Evolutionary conservation across 2,113 vertebrate genomes (phyloP).

Genomic region (Pelodiscus sinensis): DNA sequence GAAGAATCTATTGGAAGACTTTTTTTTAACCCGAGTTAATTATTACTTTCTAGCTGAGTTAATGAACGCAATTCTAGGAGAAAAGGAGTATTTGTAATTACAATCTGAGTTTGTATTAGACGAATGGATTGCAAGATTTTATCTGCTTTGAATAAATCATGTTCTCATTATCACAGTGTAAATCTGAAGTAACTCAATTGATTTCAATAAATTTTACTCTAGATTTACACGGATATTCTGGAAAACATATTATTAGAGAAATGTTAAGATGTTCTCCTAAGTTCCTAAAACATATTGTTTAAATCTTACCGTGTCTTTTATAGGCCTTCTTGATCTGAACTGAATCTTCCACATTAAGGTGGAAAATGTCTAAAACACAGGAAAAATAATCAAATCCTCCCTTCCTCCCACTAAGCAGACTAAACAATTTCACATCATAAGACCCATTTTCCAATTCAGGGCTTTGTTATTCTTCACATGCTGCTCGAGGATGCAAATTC

Average conservation of each 20-base stretch:
- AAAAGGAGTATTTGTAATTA: background rate
- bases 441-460: background rate
- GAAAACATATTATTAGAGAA: background rate
- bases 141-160: background rate
- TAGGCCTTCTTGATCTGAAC: background rate
- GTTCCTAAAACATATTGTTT: background rate
- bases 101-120: background rate
- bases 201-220: background rate
- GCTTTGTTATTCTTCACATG: background rate
- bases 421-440: background rate
- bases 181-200: background rate
- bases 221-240: background rate
- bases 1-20: background rate
- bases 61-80: background rate
- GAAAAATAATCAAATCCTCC: background rate
- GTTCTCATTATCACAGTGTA: background rate
- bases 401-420: background rate
- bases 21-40: background rate
- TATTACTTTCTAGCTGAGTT: background rate
- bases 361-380: background rate
- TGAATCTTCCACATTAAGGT: background rate
- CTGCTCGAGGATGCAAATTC: background rate
- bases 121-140: background rate
- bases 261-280: background rate
- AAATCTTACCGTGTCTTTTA: background rate